Conservation (phyloP, 2,888 invertebrate species). For the Sepiola atlantica region DNA sequence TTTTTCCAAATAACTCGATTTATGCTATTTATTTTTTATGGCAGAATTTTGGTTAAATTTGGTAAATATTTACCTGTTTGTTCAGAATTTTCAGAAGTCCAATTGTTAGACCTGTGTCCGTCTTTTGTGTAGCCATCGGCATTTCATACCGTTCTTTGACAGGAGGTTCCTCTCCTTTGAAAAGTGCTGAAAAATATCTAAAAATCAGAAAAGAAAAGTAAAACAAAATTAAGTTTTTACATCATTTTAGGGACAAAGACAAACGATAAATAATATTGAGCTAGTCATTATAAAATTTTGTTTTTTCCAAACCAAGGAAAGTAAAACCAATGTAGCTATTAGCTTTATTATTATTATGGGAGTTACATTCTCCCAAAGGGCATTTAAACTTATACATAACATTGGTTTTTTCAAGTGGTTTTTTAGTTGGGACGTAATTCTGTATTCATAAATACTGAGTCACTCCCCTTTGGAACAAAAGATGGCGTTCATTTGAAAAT, state of each 20-base stretch:
- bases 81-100: slow-evolving; percentile 86
- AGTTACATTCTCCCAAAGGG: too few relatives aligned
- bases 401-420: too few relatives aligned
- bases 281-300: too few relatives aligned
- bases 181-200: slow-evolving; percentile 83
- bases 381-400: too few relatives aligned
- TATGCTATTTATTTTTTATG: not conserved
- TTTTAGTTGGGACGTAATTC: too few relatives aligned
- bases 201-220: slow-evolving; percentile 35
- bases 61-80: slow-evolving; percentile 80
- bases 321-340: too few relatives aligned
- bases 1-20: not conserved
- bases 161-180: slow-evolving; percentile 86
- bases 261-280: too few relatives aligned
- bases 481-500: too few relatives aligned
- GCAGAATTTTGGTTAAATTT: not conserved
- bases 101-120: slow-evolving; percentile 84
- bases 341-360: too few relatives aligned
- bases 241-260: not conserved
- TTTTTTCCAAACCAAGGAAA: too few relatives aligned
- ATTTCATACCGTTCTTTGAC: slow-evolving; percentile 82
- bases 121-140: slow-evolving; percentile 75
- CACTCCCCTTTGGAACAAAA: too few relatives aligned
- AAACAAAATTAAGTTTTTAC: not conserved
- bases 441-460: too few relatives aligned